Evolutionary conservation across 1,140 invertebrate species (phyloP), one percentile per base, ranked within the genome.

Genomic region (Subanguina moxae): DNA sequence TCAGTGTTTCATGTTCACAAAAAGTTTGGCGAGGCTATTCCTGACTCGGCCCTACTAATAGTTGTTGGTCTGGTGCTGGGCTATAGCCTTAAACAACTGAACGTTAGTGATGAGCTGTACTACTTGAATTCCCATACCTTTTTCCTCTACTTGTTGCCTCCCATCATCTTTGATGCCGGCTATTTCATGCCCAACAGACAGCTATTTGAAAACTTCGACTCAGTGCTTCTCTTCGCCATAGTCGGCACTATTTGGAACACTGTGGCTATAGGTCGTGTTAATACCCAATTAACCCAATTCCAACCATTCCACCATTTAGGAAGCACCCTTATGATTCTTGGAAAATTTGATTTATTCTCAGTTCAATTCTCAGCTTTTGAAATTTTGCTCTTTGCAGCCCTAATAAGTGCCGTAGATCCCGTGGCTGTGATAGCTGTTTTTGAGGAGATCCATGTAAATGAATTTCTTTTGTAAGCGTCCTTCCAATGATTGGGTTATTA

Each of bases 351-450:
- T 19, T 21, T 74, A 1, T 82, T 82, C 57, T 73, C 78, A 0
- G 67, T 77, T 30, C 43, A 32, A 0, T 77, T 82, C 65, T 62
- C 76, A 13, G 58, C 64, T 27, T 70, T 95, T 48, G 91, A 97
- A 77, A 91, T 91, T 86, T 88, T 97, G 71, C 87, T 97, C 5
- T 98, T 98, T 83, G 89, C 90, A 65, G 90, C 94, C 25, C 87
- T 97, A 13, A 95, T 98, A 78, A 95, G 93, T 17, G 94, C 94
- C 11, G 95, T 98, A 25, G 95, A 98, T 86, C 95, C 95, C 9
- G 94, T 98, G 0, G 94, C 94, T 15, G 94, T 87, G 9, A 81
- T 79, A 63, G 72, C 78, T 1, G 74, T 79, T 23, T 79, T 79
- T 45, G 77, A 79, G 38, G 75, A 80, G 45, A 70, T 80, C 43